A percentile compares a stretch with the other conserved stretches of the same genome.
These are phyloP conservation scores for Sebastes nivosus DNA, from an alignment of 2,797 vertebrate species.

Conservation along the genomic window DNA sequence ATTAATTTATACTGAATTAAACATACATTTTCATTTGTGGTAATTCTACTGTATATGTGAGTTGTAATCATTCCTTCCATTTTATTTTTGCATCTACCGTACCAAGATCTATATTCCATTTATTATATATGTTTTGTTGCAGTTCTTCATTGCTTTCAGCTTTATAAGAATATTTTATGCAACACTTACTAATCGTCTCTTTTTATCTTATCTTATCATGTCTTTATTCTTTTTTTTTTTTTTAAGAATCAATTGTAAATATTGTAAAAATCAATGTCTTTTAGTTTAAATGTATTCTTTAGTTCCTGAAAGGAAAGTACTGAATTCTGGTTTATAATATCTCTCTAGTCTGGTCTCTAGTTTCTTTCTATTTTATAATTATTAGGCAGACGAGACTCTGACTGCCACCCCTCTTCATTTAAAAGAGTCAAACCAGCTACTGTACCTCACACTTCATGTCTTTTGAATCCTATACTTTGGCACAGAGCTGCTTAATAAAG, in stretches of 20 bases:
- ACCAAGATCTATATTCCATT: not conserved
- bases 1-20: not conserved
- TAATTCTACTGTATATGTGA: not conserved
- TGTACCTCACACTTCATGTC: not conserved
- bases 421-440: not conserved
- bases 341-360: not conserved
- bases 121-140: not conserved
- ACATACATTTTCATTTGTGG: not conserved
- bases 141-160: not conserved
- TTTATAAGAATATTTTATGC: not conserved
- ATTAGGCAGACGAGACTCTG: not conserved
- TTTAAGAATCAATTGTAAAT: no score
- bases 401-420: not conserved
- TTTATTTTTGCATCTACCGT: not conserved
- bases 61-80: not conserved
- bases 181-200: not conserved
- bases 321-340: no score
- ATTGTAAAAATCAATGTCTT: no score
- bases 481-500: conserved; percentile 9
- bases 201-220: no score
- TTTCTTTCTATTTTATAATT: not conserved
- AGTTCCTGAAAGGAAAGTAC: no score
- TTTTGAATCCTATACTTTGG: conserved; percentile 15
- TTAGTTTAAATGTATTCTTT: no score
- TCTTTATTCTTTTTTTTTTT: no score